Conservation (phyloP, 2,113 vertebrate species). For the Oryzias celebensis region DNA sequence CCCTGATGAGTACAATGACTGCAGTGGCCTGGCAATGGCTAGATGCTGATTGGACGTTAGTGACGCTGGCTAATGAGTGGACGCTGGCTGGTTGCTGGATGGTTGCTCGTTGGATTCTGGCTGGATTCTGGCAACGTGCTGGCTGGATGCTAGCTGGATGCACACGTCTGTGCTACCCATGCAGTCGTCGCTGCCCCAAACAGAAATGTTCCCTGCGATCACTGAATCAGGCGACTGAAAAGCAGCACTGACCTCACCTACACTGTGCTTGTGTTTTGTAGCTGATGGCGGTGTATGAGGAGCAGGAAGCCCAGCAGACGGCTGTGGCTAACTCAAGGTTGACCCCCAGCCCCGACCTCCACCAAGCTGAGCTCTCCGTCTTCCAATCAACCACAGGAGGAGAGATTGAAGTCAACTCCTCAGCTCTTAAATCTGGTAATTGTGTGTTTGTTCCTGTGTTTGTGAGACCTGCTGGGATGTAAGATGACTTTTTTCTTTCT, state of each 20-base stretch:
- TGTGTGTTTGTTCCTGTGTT: conserved; percentile 2
- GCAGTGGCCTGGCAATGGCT: too few relatives aligned
- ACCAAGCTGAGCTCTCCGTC: conserved; percentile 84
- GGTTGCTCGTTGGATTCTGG: too few relatives aligned
- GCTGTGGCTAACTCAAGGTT: conserved; percentile 59
- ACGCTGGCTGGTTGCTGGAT: too few relatives aligned
- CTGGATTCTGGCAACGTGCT: too few relatives aligned
- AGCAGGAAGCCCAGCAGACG: conserved; percentile 85
- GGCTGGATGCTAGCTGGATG: too few relatives aligned
- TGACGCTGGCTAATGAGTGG: too few relatives aligned
- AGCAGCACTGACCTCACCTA: neutral
- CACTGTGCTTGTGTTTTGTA: conserved; percentile 50
- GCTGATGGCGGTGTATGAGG: conserved; percentile 96
- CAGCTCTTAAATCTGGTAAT: conserved; percentile 89
- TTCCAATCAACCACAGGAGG: conserved; percentile 89
- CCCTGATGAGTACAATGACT: too few relatives aligned
- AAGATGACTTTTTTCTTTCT: too few relatives aligned
- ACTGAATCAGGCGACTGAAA: neutral
- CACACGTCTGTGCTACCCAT: too few relatives aligned
- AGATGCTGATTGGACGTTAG: too few relatives aligned
- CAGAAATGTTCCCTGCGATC: neutral
- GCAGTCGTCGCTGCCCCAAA: too few relatives aligned
- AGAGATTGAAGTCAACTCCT: conserved; percentile 96
- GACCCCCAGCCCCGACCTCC: conserved; percentile 83
- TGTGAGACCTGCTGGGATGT: too few relatives aligned